Conservation (phyloP, 1,140 invertebrate species). For the Aleiodes sp. region DNA sequence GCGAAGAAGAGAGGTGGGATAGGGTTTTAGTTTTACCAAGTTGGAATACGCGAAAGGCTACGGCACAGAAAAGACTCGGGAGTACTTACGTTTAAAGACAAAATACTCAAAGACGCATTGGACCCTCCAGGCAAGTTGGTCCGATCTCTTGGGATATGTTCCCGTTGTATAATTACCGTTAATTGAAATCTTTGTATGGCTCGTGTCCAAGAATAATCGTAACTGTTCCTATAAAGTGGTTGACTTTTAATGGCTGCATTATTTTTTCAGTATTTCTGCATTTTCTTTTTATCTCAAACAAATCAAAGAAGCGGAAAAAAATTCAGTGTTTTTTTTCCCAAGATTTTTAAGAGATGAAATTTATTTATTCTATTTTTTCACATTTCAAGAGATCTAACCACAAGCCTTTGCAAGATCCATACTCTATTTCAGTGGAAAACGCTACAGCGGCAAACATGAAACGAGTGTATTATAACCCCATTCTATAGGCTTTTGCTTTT, state of each 20-base stretch:
- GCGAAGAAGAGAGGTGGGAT: neutral
- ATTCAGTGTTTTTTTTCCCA: too few relatives aligned
- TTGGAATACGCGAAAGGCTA: neutral
- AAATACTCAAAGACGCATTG: neutral
- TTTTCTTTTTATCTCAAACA: too few relatives aligned
- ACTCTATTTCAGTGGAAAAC: slow-evolving; percentile 14
- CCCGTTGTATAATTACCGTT: slow-evolving; percentile 59
- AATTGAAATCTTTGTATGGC: slow-evolving; percentile 61
- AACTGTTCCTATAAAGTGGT: neutral
- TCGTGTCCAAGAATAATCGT: slow-evolving; percentile 42
- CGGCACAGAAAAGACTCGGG: neutral
- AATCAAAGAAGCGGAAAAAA: too few relatives aligned
- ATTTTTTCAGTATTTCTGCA: too few relatives aligned
- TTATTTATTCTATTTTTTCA: too few relatives aligned
- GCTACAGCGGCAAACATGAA: slow-evolving; percentile 19
- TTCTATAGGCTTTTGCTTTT: slow-evolving; percentile 20
- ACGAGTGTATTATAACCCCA: slow-evolving; percentile 17
- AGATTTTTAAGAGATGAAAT: too few relatives aligned
- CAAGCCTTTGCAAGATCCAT: neutral
- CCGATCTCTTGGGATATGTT: neutral
- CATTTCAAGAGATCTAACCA: slow-evolving; percentile 2
- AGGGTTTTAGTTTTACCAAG: slow-evolving; percentile 18
- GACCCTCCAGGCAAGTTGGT: neutral
- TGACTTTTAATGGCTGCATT: too few relatives aligned
- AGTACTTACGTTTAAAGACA: slow-evolving; percentile 10